Base-by-base conservation (phyloP, 2,797 vertebrate species). In the Eptatretus atami region DNA sequence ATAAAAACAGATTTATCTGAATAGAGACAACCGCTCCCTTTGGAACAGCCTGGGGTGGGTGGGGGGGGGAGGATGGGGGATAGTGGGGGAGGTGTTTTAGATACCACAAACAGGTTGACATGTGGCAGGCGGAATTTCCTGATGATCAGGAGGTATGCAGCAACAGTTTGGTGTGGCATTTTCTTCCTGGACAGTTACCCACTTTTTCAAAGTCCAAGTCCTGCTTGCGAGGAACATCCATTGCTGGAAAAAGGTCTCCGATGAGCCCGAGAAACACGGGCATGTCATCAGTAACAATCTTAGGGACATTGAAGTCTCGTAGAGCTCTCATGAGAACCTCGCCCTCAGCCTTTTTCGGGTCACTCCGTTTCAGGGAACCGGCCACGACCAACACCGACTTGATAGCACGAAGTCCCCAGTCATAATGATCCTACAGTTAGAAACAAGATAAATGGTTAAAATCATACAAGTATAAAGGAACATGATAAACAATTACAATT, bases 291-390 rank as follows among this genome's bases (percentile, higher is more conserved):
- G 78, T 82, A 69, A 86, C 77, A 66, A 79, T 80, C 73, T n/a
- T 83, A 81, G 65, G 81, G 78, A 82, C 74, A 74, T 75, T 84
- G 71, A 85, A 88, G 69, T 90, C 82, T 70, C 82, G 78, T 67
- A 83, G 71, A 3, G 78, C 76, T 68, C 74, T 69, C 76, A 84
- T 78, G 66, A 86, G 73, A 25, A 81, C 79, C 77, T 83, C 79
- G 63, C 81, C 74, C 67, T 84, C 79, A 15, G 77, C 74, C 69
- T 74, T 80, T 6, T 68, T 76, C 65, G 74, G 79, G 66, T 80
- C 76, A 70, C 70, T 74, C 73, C 74, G 67, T 73, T 77, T 82
- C 67, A 82, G 70, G 3, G 71, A 71, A 10, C 78, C 79, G 67
- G 80, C 78, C 66, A 81, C 75, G 66, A 84, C 73, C 70, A 86